Evolutionary conservation across 2,888 invertebrate genomes (phyloP), one percentile per base, ranked within the genome.

Genomic region (Pollenia angustigena): DNA sequence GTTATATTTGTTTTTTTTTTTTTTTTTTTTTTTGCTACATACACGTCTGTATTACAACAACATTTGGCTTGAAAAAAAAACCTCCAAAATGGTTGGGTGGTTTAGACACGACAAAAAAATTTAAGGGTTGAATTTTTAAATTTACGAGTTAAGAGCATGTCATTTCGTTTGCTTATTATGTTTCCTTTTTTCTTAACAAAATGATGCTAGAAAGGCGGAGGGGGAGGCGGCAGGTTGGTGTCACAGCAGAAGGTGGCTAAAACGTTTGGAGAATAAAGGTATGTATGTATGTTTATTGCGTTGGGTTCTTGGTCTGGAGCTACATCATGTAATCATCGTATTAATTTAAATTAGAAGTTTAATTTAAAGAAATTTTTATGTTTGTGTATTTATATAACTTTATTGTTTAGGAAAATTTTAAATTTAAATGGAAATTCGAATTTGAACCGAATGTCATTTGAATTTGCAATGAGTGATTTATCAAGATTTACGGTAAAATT

Each of bases 111-210:
- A 69, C 56, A 46, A 68, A 10, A 46, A 75, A 68, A 75, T 87
- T 84, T 87, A 87, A 87, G 87, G 87, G 87, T 87, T 87, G 87
- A 87, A 87, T 87, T 84, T 87, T 85, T 64, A 78, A 78, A 87
- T 87, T 84, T 87, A 87, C 84, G 87, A 87, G 81, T 84, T 87
- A 84, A 84, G 87, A 87, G 84, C 84, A 87, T 87, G 87, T 87
- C 87, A 87, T 84, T 84, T 78, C 50, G 69, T 81, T 84, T 78
- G 74, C 68, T 74, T 66, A 52, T 58, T 79, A 18, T 23, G 32
- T 40, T n/a, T 66, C 14, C 69, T 14, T n/a, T 66, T 18, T 76
- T 14, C 9, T n/a, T 6, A 2, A 9, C 10, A 71, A 68, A 50
- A 40, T 32, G 16, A 32, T 32, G 3, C 11, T n/a, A 44, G 12